Evolutionary conservation across 2,113 vertebrate genomes (phyloP).

Genomic region (Lamprologus lemairii): DNA sequence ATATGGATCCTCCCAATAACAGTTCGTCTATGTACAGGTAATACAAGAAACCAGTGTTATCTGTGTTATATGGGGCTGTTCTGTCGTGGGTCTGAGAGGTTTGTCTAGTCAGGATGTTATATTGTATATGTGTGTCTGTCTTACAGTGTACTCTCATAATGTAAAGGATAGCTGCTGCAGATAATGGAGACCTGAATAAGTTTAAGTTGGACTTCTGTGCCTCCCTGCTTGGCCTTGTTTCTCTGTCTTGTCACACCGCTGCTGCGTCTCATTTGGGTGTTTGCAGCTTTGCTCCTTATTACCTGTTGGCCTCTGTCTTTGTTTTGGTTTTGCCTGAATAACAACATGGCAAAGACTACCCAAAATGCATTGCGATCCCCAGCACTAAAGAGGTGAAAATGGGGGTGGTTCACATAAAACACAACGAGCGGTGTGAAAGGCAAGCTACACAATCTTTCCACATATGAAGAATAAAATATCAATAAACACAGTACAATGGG

Average conservation of each 20-base stretch:
- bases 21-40: fast-evolving
- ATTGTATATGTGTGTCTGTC: neutral
- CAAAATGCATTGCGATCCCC: neutral
- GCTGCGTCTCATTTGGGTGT: neutral
- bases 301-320: neutral
- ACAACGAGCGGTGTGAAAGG: neutral
- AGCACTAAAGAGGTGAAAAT: neutral
- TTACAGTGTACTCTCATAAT: fast-evolving
- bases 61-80: fast-evolving
- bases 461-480: neutral
- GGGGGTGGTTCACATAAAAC: neutral
- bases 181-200: fast-evolving
- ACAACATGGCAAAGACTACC: neutral
- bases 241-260: neutral
- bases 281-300: neutral
- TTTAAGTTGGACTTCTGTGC: neutral
- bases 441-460: neutral
- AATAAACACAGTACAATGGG: neutral
- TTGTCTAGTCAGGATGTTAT: neutral
- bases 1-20: neutral
- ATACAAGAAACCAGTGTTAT: neutral
- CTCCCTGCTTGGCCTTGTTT: fast-evolving
- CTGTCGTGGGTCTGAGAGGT: neutral
- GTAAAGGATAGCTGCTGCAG: neutral
- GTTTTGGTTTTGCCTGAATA: neutral